Evolutionary conservation across 2,113 vertebrate genomes (phyloP), one percentile per base, ranked within the genome.

Genomic region (Nothobranchius kuhntae): DNA sequence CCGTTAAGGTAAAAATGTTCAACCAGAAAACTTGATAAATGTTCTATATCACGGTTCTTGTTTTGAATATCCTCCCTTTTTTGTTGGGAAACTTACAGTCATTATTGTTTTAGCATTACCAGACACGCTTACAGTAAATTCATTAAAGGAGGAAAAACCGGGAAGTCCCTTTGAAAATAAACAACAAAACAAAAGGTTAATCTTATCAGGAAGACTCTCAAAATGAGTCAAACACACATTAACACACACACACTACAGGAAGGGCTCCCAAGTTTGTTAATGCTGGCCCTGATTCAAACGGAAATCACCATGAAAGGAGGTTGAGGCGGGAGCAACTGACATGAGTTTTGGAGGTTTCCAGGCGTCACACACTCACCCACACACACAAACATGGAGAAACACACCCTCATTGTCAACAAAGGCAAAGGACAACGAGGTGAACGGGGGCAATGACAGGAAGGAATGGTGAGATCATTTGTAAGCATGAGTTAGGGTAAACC

Each of bases 301-400:
- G 79, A 87, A 60, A 60, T 83, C 7, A 35, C 72, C 59, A 84
- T 77, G 14, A 63, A 82, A 69, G 78, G 75, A 73, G 21, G 15
- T 4, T 9, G 36, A 7, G 7, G 11, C 12, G 13, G 30, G 4
- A 17, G 50, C 15, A 47, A 38, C 14, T 5, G 60, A 54, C 1
- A 54, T 17, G 56, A 57, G 21, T 44, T 62, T n/a, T 11, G 36
- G 35, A 6, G 8, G 54, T 40, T 57, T 40, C 21, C 53, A 66
- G 52, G 58, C 61, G 13, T 77, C 53, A 86, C 14, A 7, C 42
- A 62, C 7, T 4, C 2, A 11, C 2, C 12, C 30, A 9, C 7
- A 21, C 21, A 21, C 21, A 21, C 21, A 21, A 21, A 21, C 21
- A 21, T 21, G 26, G 53, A 14, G 12, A 10, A 52, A n/a, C 48